A percentile compares a stretch with the other conserved stretches of the same genome.
Conservation (phyloP, 2,797 vertebrate genomes). For the Sebastes aleutianus region DNA sequence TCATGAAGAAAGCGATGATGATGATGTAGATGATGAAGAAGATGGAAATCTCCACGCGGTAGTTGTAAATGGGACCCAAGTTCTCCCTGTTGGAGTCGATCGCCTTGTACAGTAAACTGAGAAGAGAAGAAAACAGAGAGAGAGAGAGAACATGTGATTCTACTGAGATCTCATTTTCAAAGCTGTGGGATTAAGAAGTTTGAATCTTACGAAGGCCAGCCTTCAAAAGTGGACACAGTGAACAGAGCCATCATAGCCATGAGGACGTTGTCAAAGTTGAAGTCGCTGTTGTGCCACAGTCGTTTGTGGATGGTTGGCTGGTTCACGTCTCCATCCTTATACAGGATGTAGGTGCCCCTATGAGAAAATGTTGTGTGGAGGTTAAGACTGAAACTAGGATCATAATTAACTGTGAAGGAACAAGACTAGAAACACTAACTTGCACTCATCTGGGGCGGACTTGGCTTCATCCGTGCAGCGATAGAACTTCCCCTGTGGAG, state of each 20-base stretch:
- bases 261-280: constrained; percentile 98
- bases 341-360: constrained; percentile 95
- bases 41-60: constrained; percentile 98
- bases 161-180: background rate
- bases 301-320: constrained; percentile 92
- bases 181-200: background rate
- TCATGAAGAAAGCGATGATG: constrained; percentile 99
- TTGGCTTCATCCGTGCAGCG: constrained; percentile 98
- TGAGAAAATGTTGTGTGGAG: constrained; percentile 5
- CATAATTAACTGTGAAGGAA: background rate
- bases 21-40: constrained; percentile 99
- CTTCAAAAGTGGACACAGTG: constrained; percentile 98
- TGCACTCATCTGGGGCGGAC: constrained; percentile 92
- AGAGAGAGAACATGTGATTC: background rate
- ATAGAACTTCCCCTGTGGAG: constrained; percentile 94
- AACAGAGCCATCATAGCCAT: constrained; percentile 99
- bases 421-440: constrained; percentile 80
- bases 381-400: background rate
- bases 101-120: constrained; percentile 95
- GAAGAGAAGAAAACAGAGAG: constrained; percentile 19
- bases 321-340: constrained; percentile 97
- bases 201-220: constrained; percentile 96
- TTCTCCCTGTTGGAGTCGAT: constrained; percentile 99
- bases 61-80: constrained; percentile 95
- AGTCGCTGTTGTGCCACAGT: constrained; percentile 96